Evolutionary conservation across 2,797 vertebrate species (phyloP).

Genomic region (Sebastes matsubarae): DNA sequence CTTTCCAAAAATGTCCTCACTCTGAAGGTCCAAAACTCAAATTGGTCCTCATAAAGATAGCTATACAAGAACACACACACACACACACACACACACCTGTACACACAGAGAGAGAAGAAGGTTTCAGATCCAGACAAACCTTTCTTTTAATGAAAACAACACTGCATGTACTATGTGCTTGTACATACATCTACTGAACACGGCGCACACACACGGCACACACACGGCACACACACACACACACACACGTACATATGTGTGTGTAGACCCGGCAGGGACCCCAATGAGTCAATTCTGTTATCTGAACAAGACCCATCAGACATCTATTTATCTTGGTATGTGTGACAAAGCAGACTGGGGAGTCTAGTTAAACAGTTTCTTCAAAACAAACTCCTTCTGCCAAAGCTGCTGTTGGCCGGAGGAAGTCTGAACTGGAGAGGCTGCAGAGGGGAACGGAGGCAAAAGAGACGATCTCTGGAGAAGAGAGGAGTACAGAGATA

Average conservation of each 20-base stretch:
- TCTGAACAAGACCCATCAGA: constrained; percentile 50
- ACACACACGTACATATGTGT: neutral
- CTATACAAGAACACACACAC: neutral
- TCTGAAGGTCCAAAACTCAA: too few relatives aligned
- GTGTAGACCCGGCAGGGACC: constrained; percentile 1
- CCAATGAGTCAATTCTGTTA: constrained; percentile 40
- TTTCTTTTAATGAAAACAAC: neutral
- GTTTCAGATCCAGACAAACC: neutral
- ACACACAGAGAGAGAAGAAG: neutral
- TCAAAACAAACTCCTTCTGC: constrained; percentile 45
- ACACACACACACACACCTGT: neutral
- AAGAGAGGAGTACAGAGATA: constrained; percentile 1
- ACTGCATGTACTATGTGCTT: neutral
- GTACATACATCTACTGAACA: neutral
- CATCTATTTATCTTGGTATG: constrained; percentile 61
- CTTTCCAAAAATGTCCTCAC: too few relatives aligned
- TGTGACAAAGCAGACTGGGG: constrained; percentile 58
- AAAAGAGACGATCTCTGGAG: constrained; percentile 5
- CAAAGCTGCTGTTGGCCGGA: constrained; percentile 37
- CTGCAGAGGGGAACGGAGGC: constrained; percentile 11
- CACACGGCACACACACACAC: neutral
- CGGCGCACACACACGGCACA: neutral
- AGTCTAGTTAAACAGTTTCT: constrained; percentile 57
- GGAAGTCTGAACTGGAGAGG: constrained; percentile 6
- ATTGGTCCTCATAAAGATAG: too few relatives aligned